Conservation (phyloP, 2,797 vertebrate genomes). For the Buceros bicornis region DNA sequence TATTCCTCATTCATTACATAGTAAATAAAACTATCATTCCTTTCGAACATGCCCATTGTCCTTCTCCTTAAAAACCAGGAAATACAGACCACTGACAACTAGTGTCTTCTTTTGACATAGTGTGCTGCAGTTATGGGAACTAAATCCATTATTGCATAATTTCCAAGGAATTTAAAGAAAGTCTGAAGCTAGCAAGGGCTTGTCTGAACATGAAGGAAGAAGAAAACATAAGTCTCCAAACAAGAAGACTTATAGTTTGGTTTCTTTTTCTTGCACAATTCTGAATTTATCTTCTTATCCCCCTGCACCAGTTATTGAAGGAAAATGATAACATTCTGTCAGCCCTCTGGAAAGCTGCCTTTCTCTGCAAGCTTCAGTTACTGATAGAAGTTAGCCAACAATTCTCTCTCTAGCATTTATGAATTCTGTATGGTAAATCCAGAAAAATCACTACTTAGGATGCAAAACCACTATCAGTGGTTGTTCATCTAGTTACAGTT, state of each 20-base stretch:
- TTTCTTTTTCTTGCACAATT: neutral
- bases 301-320: neutral
- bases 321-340: neutral
- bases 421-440: neutral
- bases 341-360: neutral
- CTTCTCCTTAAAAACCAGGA: neutral
- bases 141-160: neutral
- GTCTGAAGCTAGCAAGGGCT: neutral
- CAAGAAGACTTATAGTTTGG: neutral
- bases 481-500: neutral
- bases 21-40: neutral
- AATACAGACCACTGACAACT: neutral
- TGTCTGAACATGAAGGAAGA: neutral
- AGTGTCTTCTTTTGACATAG: neutral
- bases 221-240: neutral
- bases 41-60: neutral
- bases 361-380: neutral
- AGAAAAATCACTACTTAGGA: neutral
- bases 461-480: neutral
- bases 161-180: constrained; percentile 17
- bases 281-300: neutral
- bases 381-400: neutral
- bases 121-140: neutral
- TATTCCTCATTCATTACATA: neutral
- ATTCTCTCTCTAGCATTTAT: neutral